Base-by-base conservation (phyloP, 2,888 invertebrate genomes). In the Lasioglossum malachurum region DNA sequence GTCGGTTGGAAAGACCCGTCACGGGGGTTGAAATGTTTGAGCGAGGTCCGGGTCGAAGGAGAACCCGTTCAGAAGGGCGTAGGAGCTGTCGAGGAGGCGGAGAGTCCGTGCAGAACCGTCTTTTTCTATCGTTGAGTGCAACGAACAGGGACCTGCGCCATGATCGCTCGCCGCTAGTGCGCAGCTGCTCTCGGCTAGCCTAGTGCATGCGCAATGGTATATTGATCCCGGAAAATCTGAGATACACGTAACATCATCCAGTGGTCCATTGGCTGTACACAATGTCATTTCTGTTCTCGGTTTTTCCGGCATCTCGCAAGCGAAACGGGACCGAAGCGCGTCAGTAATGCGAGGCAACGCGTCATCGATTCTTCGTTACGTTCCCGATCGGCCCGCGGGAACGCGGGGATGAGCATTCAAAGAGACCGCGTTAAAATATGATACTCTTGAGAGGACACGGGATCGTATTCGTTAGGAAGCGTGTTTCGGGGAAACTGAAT, bases 241-340 rank as follows among this genome's bases (percentile, higher is more conserved):
- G 89, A 90, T 91, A 87, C 83, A 87, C 88, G 89, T 89, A 92
- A 89, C 89, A 87, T 90, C 92, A 91, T 92, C 93, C 94, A 94
- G 94, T 94, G 94, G 94, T 94, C 94, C 94, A 93, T 92, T 90
- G 93, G 92, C 94, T 92, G 93, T 91, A 92, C 91, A 87, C 93
- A 91, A 94, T 92, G 92, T 91, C 91, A 93, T 88, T 90, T 89
- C 90, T 91, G 89, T 92, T 92, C 92, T 90, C 90, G 84, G 94
- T 90, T 79, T 91, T 78, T 93, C 76, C 93, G 80, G 80, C 72
- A 49, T 87, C 64, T 81, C 88, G 82, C 76, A 80, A 86, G 78
- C 80, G 80, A 75, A 71, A 83, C 80, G 71, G 74, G 69, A 77
- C 88, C 77, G 67, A 74, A 69, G 60, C 86, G 83, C 82, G 83